These are phyloP conservation scores for Phaedon cochleariae DNA, from an alignment of 2,888 invertebrate species.

Conservation along the genomic window DNA sequence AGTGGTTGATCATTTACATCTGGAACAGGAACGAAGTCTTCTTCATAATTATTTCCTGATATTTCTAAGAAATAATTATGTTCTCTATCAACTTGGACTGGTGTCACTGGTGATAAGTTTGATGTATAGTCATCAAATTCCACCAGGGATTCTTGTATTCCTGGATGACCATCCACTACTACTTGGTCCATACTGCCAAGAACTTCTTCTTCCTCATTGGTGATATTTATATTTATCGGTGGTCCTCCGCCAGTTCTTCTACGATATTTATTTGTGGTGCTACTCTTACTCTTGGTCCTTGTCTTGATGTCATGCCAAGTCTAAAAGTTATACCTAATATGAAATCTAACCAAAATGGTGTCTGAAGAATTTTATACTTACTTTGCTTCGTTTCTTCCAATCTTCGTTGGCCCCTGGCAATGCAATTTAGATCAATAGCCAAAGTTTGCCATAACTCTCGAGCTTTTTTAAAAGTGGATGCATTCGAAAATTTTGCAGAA, in stretches of 20 bases:
- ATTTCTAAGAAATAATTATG: background rate
- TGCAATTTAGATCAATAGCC: too few relatives aligned
- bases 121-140: background rate
- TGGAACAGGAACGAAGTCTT: background rate
- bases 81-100: background rate
- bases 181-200: slow-evolving; percentile 8
- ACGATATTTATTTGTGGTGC: slow-evolving; percentile 1
- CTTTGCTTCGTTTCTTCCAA: too few relatives aligned
- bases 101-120: too few relatives aligned
- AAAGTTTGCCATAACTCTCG: too few relatives aligned
- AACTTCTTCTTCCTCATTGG: slow-evolving; percentile 5
- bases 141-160: background rate
- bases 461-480: too few relatives aligned
- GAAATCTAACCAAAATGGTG: too few relatives aligned
- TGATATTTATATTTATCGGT: background rate
- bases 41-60: background rate
- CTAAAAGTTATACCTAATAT: slow-evolving; percentile 1
- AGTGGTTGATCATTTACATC: background rate
- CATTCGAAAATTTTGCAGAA: background rate
- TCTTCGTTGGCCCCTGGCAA: too few relatives aligned
- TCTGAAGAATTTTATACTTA: too few relatives aligned
- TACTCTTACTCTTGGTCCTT: background rate
- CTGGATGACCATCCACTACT: background rate
- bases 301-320: slow-evolving; percentile 8
- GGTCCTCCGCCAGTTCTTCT: slow-evolving; percentile 9